Evolutionary conservation across 2,888 invertebrate genomes (phyloP), one percentile per base, ranked within the genome.

Genomic region (Drosophila seclusa): DNA sequence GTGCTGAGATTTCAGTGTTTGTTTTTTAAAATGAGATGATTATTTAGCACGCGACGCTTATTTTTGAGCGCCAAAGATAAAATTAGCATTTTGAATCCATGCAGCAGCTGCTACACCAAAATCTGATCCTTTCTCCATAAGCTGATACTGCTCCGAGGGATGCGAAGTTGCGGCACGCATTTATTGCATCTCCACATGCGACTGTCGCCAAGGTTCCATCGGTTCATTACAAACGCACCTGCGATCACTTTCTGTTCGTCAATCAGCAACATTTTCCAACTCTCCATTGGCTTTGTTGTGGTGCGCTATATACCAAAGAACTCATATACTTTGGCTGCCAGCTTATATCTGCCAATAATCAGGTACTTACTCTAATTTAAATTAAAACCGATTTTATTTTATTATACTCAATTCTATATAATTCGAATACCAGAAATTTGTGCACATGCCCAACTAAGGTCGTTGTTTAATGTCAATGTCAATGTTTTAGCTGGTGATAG

Each of bases 271-370:
- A 4, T 0, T 48, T 38, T 21, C 1, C 7, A 52, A 31, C n/a
- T 13, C 4, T 13, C 55, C 11, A 94, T 29, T 92, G 97, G 97
- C 55, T 99, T 97, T 93, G 97, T 99, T 7, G 95, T 99, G 27
- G 95, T 99, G 13, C 95, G 99, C 16, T 96, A 96, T 87, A 96
- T 86, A 94, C 96, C 2, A 94, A 94, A 0, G 95, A 95, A 2
- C 96, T 98, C 0, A 94, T 98, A 2, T 99, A 97, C 92, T 98
- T 97, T 91, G 98, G 98, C 0, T 98, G 98, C 91, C 95, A 96
- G 69, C 98, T 98, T 92, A 97, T 97, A 8, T 63, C 38, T 91
- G 97, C 96, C 1, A 61, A 69, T 13, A 85, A 88, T 0, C 95
- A 86, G 61, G 92, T 89, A 34, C 61, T 75, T 93, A 29, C 0